Conservation (phyloP, 2,797 vertebrate genomes). For the Cetoscarus ocellatus region DNA sequence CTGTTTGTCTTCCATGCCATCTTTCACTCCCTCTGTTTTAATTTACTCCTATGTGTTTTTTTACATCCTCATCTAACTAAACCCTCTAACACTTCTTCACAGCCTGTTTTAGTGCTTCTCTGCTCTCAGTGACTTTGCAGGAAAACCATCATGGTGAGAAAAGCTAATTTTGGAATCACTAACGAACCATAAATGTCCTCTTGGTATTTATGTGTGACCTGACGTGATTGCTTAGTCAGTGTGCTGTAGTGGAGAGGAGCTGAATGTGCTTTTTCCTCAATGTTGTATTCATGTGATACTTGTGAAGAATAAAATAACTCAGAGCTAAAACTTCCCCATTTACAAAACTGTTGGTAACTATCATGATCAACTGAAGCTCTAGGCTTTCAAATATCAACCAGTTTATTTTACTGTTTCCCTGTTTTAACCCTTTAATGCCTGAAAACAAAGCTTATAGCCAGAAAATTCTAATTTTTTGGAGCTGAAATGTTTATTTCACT, state of each 20-base stretch:
- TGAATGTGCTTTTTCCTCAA: conserved; percentile 33
- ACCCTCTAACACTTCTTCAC: conserved; percentile 51
- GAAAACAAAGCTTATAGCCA: no score
- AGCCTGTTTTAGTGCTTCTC: conserved; percentile 70
- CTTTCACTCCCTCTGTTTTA: neutral
- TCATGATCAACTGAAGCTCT: neutral
- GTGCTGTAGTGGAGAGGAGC: conserved; percentile 38
- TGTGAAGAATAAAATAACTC: neutral
- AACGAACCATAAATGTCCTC: conserved; percentile 43
- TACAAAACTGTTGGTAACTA: neutral
- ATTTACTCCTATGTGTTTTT: neutral
- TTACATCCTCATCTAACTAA: conserved; percentile 5
- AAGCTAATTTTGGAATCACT: conserved; percentile 50
- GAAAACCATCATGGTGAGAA: conserved; percentile 69
- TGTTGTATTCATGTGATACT: conserved; percentile 10
- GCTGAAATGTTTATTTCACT: no score
- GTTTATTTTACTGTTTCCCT: no score
- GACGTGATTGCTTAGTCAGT: conserved; percentile 42
- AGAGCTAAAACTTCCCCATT: conserved; percentile 1
- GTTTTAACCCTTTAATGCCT: no score
- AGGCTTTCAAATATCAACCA: no score
- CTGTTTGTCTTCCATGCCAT: conserved; percentile 22
- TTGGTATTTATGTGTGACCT: conserved; percentile 45
- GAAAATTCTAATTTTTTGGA: no score
- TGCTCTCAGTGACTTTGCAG: conserved; percentile 61